A percentile compares a stretch with the other conserved stretches of the same genome.
Evolutionary conservation across 2,797 vertebrate genomes (phyloP).

Genomic region (Crenichthys baileyi): DNA sequence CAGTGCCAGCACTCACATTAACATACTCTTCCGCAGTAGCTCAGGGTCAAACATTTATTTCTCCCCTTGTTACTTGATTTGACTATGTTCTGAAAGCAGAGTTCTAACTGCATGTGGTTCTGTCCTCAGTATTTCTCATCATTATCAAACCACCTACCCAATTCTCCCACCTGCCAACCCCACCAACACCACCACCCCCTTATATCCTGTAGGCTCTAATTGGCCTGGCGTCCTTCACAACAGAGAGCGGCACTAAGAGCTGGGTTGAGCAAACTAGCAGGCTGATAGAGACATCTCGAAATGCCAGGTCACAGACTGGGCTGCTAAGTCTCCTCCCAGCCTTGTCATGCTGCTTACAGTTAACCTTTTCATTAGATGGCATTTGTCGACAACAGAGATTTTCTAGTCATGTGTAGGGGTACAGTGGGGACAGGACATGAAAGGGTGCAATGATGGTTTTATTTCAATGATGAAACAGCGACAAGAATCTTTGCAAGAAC

Average conservation of each 20-base stretch:
- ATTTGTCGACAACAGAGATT: slow-evolving; percentile 61
- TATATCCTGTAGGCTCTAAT: slow-evolving; percentile 67
- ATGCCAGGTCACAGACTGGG: slow-evolving; percentile 74
- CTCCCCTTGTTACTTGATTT: slow-evolving; percentile 47
- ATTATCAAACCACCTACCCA: slow-evolving; percentile 45
- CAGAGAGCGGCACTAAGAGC: slow-evolving; percentile 43
- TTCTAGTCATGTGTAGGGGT: slow-evolving; percentile 27
- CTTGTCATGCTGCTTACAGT: slow-evolving; percentile 66
- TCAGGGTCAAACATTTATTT: slow-evolving; percentile 55
- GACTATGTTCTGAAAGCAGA: slow-evolving; percentile 44
- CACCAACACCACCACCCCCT: background rate
- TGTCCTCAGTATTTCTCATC: slow-evolving; percentile 30
- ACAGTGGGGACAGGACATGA: slow-evolving; percentile 7
- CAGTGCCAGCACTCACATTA: background rate
- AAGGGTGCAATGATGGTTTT: slow-evolving; percentile 6
- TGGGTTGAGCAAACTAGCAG: slow-evolving; percentile 45
- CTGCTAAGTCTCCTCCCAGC: slow-evolving; percentile 56
- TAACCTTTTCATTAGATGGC: slow-evolving; percentile 76
- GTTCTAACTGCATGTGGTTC: slow-evolving; percentile 18
- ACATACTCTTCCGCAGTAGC: slow-evolving; percentile 34
- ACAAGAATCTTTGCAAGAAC: background rate
- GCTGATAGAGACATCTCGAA: slow-evolving; percentile 74
- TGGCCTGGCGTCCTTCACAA: slow-evolving; percentile 70
- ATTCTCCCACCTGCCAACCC: slow-evolving; percentile 29
- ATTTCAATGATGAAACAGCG: background rate